Conservation (phyloP, 2,888 invertebrate species). For the Meghimatium bilineatum region DNA sequence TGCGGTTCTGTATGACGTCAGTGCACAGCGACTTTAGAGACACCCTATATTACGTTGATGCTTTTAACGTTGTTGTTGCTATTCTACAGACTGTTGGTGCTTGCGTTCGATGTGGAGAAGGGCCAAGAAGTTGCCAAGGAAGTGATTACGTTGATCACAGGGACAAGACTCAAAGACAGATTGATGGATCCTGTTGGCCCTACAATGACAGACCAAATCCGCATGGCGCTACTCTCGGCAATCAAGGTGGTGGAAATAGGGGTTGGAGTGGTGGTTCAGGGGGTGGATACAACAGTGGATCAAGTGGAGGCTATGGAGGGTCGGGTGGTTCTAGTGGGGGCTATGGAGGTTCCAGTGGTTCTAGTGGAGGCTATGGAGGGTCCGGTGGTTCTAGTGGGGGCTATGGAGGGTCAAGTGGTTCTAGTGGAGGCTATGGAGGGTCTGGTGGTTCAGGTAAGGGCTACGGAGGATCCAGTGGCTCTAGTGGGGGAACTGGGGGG, state of each 20-base stretch:
- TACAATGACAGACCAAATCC: neutral
- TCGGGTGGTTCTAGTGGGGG: neutral
- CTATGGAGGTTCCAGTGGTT: neutral
- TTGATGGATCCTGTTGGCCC: neutral
- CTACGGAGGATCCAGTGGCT: neutral
- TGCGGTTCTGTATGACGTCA: no score
- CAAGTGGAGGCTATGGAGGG: neutral
- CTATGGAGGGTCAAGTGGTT: conserved; percentile 10
- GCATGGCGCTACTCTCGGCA: neutral
- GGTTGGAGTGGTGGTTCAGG: neutral
- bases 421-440: neutral
- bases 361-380: conserved; percentile 1
- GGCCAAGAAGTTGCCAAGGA: neutral
- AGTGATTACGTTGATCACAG: neutral
- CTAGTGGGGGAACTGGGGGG: neutral
- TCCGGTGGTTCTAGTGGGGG: neutral
- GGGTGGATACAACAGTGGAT: neutral
- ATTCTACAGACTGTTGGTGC: neutral
- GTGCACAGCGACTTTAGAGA: no score
- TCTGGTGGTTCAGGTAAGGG: neutral
- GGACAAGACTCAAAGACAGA: neutral
- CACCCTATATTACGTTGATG: no score
- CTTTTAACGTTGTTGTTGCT: no score
- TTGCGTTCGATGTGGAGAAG: neutral
- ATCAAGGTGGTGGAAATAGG: neutral